phyloP scores from a whole-genome alignment of 2,797 vertebrate genomes.

The Pseudochromis fuscus region DNA sequence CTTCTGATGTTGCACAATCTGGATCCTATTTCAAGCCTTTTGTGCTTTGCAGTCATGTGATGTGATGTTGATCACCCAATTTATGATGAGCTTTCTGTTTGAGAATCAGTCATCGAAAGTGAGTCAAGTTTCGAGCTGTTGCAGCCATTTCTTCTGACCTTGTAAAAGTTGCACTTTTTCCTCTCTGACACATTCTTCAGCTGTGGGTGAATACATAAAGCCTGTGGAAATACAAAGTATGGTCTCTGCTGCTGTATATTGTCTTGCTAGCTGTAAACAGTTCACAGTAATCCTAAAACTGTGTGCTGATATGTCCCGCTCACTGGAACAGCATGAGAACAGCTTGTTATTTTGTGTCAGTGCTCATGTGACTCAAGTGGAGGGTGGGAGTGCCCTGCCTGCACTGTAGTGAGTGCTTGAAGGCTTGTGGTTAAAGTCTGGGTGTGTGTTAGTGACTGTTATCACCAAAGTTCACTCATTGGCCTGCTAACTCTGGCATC shows the following conservation, averaged over 20 bases:
- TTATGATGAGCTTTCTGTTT: slow-evolving; percentile 10
- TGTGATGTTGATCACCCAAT: not conserved
- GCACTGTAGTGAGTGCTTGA: slow-evolving; percentile 17
- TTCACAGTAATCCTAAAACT: not conserved
- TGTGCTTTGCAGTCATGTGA: slow-evolving; percentile 23
- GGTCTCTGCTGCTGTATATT: not conserved
- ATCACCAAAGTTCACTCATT: not conserved
- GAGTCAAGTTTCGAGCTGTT: not conserved
- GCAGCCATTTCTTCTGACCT: not conserved
- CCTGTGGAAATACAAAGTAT: not conserved
- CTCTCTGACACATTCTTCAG: not conserved
- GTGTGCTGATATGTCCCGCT: not conserved
- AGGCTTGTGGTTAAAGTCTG: not conserved
- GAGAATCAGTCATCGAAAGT: not conserved
- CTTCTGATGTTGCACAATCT: slow-evolving; percentile 16
- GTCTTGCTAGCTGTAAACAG: not conserved
- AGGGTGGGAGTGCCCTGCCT: slow-evolving; percentile 16
- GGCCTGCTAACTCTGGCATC: not conserved
- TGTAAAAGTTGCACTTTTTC: not conserved
- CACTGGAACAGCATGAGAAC: slow-evolving; percentile 29
- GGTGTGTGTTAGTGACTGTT: not conserved
- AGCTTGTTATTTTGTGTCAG: slow-evolving; percentile 53
- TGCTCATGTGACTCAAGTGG: slow-evolving; percentile 60
- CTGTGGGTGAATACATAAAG: not conserved
- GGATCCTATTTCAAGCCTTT: not conserved